Evolutionary conservation across 1,140 invertebrate species (phyloP).

Genomic region (Halesus radiatus): DNA sequence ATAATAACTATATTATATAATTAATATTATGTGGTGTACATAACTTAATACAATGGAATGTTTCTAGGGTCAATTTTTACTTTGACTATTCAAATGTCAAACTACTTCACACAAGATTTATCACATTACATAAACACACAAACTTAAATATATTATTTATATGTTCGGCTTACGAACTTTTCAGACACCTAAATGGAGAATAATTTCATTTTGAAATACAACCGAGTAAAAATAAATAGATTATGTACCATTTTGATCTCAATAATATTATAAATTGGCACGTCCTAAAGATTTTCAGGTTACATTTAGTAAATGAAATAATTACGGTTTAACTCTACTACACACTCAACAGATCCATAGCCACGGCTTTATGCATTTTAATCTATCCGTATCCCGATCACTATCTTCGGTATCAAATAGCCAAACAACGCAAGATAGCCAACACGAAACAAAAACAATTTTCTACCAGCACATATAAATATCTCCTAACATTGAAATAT

Average conservation of each 20-base stretch:
- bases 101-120: background rate
- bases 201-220: background rate
- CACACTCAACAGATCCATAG: too few species aligned
- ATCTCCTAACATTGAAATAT: background rate
- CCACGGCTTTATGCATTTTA: too few species aligned
- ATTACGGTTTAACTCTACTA: too few species aligned
- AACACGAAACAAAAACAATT: background rate
- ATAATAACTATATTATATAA: too few species aligned
- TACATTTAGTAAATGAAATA: too few species aligned
- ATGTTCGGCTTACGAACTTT: too few species aligned
- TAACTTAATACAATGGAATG: background rate
- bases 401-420: background rate
- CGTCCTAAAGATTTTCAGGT: too few species aligned
- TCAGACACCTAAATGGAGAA: background rate
- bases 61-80: background rate
- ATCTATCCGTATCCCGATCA: too few species aligned
- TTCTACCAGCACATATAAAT: background rate
- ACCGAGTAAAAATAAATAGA: background rate
- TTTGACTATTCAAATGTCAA: slow-evolving; percentile 1
- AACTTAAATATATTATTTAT: background rate
- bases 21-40: too few species aligned
- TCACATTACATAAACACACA: slow-evolving; percentile 6
- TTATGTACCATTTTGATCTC: too few species aligned
- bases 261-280: too few species aligned
- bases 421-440: background rate